These are phyloP conservation scores for Neodon shergylaensis DNA, from an alignment of 2,113 vertebrate genomes.

Conservation along the genomic window DNA sequence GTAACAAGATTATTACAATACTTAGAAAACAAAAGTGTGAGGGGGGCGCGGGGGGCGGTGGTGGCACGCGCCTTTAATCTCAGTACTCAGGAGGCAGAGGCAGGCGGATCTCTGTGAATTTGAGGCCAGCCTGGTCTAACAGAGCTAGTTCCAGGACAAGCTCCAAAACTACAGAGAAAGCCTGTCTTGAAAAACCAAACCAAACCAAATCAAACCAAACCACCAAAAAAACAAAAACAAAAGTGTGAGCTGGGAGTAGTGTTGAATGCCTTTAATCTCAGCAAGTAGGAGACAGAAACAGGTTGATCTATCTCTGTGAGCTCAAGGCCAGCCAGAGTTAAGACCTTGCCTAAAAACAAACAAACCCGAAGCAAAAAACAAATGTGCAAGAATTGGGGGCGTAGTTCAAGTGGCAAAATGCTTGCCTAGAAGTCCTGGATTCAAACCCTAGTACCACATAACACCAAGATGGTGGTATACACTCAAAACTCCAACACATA, in stretches of 20 bases:
- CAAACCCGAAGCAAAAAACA: neutral
- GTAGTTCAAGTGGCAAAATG: neutral
- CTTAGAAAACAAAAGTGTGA: neutral
- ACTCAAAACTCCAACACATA: neutral
- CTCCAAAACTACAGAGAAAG: too few relatives aligned
- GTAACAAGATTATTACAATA: neutral
- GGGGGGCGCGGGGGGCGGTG: neutral
- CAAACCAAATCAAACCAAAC: too few relatives aligned
- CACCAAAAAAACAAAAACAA: too few relatives aligned
- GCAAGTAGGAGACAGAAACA: neutral
- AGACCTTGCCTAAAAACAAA: neutral
- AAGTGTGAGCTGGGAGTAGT: too few relatives aligned
- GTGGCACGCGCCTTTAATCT: neutral
- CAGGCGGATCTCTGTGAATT: too few relatives aligned
- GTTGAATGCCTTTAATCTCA: neutral
- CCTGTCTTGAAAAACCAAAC: too few relatives aligned
- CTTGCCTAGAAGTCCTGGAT: neutral
- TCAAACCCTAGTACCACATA: neutral
- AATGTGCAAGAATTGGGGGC: neutral
- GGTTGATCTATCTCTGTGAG: neutral
- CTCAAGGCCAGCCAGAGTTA: neutral
- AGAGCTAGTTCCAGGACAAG: too few relatives aligned
- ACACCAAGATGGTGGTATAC: neutral
- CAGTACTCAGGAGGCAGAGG: too few relatives aligned
- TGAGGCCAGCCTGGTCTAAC: too few relatives aligned